Base-by-base conservation (phyloP, 35 echinoderm and acorn worm species). In the Ptychodera flava region DNA sequence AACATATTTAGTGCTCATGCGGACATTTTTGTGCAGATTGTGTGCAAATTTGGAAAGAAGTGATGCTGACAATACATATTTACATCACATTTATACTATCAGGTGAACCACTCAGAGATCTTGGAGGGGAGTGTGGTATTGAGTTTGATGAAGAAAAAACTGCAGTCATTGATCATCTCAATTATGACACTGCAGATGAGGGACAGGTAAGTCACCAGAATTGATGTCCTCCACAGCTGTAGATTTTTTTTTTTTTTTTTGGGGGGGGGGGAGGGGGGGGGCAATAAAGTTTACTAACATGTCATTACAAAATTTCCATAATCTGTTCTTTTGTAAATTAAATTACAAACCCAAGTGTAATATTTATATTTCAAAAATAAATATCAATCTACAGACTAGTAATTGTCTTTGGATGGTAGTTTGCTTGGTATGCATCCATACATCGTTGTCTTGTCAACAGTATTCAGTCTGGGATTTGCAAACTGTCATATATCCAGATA, bases 121-220 rank as follows among this genome's bases (percentile, higher is more conserved):
- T 94, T 28, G 96, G 93, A 36, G 92, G 92, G 85, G 90, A 99
- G 81, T 99, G 96, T 87, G 96, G 96, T 77, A 82, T 94, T 77
- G 96, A 99, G 85, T 99, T 92, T 94, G 96, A 99, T 90, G 92
- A 99, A 80, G 96, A 99, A 87, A 86, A 89, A 30, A 99, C 96
- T 34, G 87, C 92, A 79, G 93, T 99, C 12, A 99, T 99, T 78
- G 96, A 99, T 94, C 96, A 99, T 86, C 88, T 99, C 1, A 99
- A 94, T 86, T 99, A 94, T 84, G 96, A 99, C 83, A 79, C 91
- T 16, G 94, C 89, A 88, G 96, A 99, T 90, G 96, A 94, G 31
- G 96, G 96, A 36, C 90, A 90, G 89, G 96, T 99, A 80, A 92
- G 95, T 93, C 1, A 16, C 15, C 16, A 86, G 38, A 27, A 27